A percentile compares a stretch with the other conserved stretches of the same genome.
phyloP scores from a whole-genome alignment of 2,888 invertebrate species.

The Rhyacophila evoluta region DNA sequence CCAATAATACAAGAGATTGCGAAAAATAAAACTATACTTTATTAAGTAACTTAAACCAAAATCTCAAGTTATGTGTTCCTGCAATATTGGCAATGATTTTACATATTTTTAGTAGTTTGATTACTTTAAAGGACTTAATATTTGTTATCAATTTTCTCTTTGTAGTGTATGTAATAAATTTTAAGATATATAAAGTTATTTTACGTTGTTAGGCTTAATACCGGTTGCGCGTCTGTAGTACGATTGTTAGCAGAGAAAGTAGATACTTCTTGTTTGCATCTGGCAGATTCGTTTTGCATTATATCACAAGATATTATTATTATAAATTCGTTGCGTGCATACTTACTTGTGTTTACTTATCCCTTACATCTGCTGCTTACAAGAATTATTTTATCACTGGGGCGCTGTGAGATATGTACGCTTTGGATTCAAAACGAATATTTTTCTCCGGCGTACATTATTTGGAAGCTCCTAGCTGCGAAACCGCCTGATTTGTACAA shows the following conservation, averaged over 20 bases:
- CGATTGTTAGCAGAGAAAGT: neutral
- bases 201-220: constrained; percentile 17
- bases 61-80: too few relatives aligned
- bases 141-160: too few relatives aligned
- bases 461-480: neutral
- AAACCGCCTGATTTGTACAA: neutral
- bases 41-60: too few relatives aligned
- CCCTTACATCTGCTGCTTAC: constrained; percentile 42
- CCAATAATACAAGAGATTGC: too few relatives aligned
- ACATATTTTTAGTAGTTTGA: too few relatives aligned
- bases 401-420: constrained; percentile 9
- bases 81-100: too few relatives aligned
- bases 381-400: constrained; percentile 17
- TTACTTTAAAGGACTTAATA: too few relatives aligned
- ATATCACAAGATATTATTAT: constrained; percentile 53
- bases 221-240: constrained; percentile 11
- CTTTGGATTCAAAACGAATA: constrained; percentile 8
- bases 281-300: constrained; percentile 55
- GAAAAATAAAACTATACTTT: too few relatives aligned
- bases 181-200: neutral
- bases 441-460: constrained; percentile 2
- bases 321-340: constrained; percentile 51
- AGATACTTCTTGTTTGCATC: constrained; percentile 53
- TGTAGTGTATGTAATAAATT: neutral
- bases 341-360: constrained; percentile 42